Percentiles rank a stretch among this genome's conserved stretches.
phyloP scores from a whole-genome alignment of 2,797 vertebrate genomes.

The Apogon talboti region DNA sequence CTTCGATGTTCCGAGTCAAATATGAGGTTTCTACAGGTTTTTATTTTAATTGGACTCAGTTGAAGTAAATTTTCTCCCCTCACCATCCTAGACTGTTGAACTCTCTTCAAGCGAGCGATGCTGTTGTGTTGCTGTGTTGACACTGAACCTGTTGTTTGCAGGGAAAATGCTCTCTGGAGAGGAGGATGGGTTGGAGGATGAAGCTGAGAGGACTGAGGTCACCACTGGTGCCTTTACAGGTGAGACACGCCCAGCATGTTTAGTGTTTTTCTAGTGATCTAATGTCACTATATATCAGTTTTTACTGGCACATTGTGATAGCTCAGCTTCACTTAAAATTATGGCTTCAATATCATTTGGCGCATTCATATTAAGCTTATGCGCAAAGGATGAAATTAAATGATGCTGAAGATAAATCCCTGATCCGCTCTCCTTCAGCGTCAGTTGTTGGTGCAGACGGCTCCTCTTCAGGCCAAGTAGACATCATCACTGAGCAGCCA shows the following conservation, averaged over 20 bases:
- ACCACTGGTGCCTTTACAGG: conserved; percentile 88
- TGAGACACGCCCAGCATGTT: conserved; percentile 51
- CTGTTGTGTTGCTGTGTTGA: conserved; percentile 14
- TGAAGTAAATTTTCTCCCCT: conserved; percentile 1
- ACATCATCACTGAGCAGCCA: conserved; percentile 97
- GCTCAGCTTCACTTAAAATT: no score
- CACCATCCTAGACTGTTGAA: neutral
- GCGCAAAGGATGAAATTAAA: neutral
- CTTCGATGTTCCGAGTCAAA: neutral
- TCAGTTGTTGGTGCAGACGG: conserved; percentile 85
- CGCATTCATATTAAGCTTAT: no score
- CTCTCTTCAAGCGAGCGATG: neutral
- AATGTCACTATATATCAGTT: no score
- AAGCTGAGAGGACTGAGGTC: conserved; percentile 90
- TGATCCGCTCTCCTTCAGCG: conserved; percentile 68
- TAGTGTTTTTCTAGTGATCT: no score
- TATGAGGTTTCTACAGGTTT: neutral
- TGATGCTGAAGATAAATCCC: neutral
- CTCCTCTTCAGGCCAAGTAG: conserved; percentile 83
- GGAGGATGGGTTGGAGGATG: conserved; percentile 94
- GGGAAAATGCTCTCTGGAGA: conserved; percentile 93
- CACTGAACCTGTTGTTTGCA: conserved; percentile 60
- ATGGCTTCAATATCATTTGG: no score
- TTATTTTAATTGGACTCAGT: conserved; percentile 6
- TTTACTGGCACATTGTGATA: neutral